Conservation (phyloP, 2,888 invertebrate genomes). For the Dicranocentrus wangi region DNA sequence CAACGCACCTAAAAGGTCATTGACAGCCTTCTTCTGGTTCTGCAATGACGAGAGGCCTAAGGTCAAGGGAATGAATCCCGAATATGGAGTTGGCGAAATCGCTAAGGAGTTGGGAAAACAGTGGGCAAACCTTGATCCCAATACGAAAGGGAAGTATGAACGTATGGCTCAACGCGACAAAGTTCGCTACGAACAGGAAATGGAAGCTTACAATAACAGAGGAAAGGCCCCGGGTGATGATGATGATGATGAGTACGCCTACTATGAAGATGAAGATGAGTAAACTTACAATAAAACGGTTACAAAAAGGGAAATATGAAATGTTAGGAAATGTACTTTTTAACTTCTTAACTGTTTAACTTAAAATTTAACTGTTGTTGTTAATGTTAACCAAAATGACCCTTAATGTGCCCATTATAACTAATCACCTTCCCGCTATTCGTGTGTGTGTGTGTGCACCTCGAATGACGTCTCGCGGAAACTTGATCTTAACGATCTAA, state of each 20-base stretch:
- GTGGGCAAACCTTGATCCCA: conserved; percentile 92
- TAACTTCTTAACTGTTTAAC: too few species aligned
- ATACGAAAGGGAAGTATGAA: conserved; percentile 91
- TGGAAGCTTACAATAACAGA: conserved; percentile 89
- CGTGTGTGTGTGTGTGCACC: too few species aligned
- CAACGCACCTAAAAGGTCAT: conserved; percentile 97
- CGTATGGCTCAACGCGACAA: conserved; percentile 95
- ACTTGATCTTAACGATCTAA: conserved; percentile 1
- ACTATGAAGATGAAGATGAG: conserved; percentile 79
- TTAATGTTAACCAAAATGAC: too few species aligned
- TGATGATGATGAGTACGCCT: conserved; percentile 81
- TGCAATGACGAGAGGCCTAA: conserved; percentile 97
- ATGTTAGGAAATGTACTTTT: too few species aligned
- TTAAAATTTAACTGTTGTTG: too few species aligned
- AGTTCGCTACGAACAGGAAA: conserved; percentile 95
- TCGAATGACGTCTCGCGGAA: too few species aligned
- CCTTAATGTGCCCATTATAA: too few species aligned
- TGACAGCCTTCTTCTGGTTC: conserved; percentile 99
- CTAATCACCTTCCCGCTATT: too few species aligned
- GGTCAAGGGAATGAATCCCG: conserved; percentile 93
- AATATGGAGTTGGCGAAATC: conserved; percentile 95
- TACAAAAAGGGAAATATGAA: too few species aligned
- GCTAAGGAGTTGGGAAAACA: conserved; percentile 96
- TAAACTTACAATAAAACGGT: conserved; percentile 73
- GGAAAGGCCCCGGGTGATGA: conserved; percentile 78